Conservation (phyloP, 2,113 vertebrate species). For the Calidris pygmaea region DNA sequence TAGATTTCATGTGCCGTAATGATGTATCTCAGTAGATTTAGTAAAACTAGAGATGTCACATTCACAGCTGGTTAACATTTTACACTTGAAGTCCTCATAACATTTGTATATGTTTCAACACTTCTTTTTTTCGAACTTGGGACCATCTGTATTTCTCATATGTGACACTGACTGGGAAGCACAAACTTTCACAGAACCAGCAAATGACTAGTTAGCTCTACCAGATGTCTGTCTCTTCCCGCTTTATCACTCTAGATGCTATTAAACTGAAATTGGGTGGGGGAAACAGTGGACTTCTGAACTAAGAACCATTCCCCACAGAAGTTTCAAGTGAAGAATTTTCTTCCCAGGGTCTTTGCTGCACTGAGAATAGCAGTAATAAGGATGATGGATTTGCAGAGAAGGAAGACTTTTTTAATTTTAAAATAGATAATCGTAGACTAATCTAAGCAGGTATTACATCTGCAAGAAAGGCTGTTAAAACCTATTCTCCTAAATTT, state of each 20-base stretch:
- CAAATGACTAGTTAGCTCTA: constrained; percentile 53
- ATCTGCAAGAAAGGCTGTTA: background rate
- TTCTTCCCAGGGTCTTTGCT: constrained; percentile 16
- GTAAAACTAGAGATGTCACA: constrained; percentile 58
- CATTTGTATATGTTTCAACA: constrained; percentile 60
- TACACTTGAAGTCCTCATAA: constrained; percentile 33
- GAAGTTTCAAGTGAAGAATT: constrained; percentile 25
- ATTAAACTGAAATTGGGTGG: constrained; percentile 49
- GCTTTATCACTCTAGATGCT: constrained; percentile 19
- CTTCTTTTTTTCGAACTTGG: background rate
- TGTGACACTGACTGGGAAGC: constrained; percentile 54
- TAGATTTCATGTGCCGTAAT: constrained; percentile 19
- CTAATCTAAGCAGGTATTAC: constrained; percentile 26
- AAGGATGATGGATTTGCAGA: background rate
- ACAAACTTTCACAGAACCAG: constrained; percentile 51
- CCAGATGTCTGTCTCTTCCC: constrained; percentile 54
- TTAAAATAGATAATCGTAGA: constrained; percentile 2
- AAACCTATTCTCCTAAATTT: background rate
- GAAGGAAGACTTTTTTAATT: background rate
- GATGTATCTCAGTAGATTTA: constrained; percentile 34
- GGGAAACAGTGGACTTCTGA: background rate
- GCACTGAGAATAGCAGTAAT: background rate
- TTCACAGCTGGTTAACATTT: constrained; percentile 58
- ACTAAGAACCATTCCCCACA: background rate
- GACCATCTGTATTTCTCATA: constrained; percentile 55